Base-by-base conservation (phyloP, 2,888 invertebrate genomes). In the Lapara coniferarum region DNA sequence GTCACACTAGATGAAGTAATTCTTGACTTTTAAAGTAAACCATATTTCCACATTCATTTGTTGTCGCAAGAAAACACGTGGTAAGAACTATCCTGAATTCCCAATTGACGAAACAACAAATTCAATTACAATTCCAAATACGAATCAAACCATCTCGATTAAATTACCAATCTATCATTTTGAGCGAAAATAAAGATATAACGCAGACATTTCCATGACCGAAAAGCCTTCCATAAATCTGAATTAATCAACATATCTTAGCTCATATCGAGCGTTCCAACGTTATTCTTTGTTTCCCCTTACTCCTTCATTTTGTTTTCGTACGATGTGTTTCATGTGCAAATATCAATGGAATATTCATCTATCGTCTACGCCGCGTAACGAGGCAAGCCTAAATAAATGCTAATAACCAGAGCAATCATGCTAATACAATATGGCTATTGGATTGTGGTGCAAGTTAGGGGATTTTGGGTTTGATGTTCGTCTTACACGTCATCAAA, bases 401-500 rank as follows among this genome's bases (percentile, higher is more conserved):
- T 90, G 89, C 88, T 89, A 89, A 89, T 90, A 89, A 87, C 86
- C 82, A 76, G 76, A 80, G 85, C 88, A 90, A 90, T 90, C 89
- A 88, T 90, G 87, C 87, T 90, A 88, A 89, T 87, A 88, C 85
- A 85, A 87, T 89, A 87, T 85, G 83, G 83, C 79, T 68, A 78
- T 80, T 79, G 69, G 69, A 51, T 69, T 75, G 69, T 82, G 85
- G 82, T 74, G 30, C 77, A 85, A 87, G 72, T 71, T 66, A 75
- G 46, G 70, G 73, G 76, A 71, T 63, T 58, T 53, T 67, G 59
- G 37, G 71, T 73, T 69, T 74, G 70, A n/a, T 53, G 0, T 53
- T 55, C 12, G 16, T 55, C 10, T 1, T 37, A 37, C 37, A 37
- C 8, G 37, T 1, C 37, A 37, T 8, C 25, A 25, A 37, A 37